Base-by-base conservation (phyloP, 2,113 vertebrate species). In the Triplophysa tibetana region DNA sequence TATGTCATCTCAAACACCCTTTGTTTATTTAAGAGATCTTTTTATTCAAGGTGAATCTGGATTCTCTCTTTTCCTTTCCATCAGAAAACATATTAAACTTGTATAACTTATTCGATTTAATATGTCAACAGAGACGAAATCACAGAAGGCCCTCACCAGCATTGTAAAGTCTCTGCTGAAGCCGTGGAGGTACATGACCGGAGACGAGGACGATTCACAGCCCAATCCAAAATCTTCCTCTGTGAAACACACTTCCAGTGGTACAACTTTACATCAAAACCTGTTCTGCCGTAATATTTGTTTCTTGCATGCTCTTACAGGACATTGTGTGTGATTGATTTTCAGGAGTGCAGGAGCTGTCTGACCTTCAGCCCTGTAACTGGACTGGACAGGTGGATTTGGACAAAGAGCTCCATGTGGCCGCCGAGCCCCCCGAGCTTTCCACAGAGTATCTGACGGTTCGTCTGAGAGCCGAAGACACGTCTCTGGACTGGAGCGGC, bases 101-200 rank as follows among this genome's bases (percentile, higher is more conserved):
- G 14, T 62, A 70, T 41, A 24, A 21, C 29, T 29, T 29, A 24
- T 62, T 77, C 26, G 26, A 67, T 45, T 64, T 23, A 45, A 82
- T 74, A 17, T 14, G 41, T 63, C 52, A 23, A 66, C 65, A 81
- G 61, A 56, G 52, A 64, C 48, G 48, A 81, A 64, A 21, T 45
- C 17, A 14, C 75, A 62, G 29, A 61, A 1, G 82, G 45, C 61
- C 82, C 87, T 90, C 61, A 83, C 86, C 75, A 86, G 87, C 87
- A 92, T 93, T 83, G 88, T 90, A 85, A 86, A 81, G 43, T 92
- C 92, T 70, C 84, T 90, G 78, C 90, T 91, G 91, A 92, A 88
- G 79, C 92, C 91, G 80, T 89, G 91, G 92, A 91, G 87, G 86
- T 91, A 91, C 87, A 89, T 92, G 50, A 82, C 89, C 24, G 87